Percentiles rank a stretch among this genome's conserved stretches.
These are phyloP conservation scores for Nyctibius bracteatus DNA, from an alignment of 2,113 vertebrate species.

Conservation along the genomic window DNA sequence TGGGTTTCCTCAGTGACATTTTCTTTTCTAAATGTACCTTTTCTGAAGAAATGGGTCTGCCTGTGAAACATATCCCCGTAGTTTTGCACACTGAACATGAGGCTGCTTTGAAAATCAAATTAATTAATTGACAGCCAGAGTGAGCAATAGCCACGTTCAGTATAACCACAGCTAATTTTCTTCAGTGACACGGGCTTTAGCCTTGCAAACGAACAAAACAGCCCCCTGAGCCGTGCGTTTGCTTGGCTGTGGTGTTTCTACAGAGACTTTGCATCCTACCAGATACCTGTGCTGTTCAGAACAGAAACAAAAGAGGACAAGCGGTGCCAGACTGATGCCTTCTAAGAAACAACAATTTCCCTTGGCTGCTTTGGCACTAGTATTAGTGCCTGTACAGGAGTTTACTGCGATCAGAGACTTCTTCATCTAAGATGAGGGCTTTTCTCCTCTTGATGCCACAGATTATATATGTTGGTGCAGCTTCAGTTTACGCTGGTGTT, in stretches of 20 bases:
- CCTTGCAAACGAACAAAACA: neutral
- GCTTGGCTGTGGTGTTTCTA: neutral
- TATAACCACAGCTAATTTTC: neutral
- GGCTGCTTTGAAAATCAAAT: neutral
- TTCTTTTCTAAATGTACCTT: neutral
- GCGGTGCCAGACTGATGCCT: fast-evolving
- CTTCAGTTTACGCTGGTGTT: neutral
- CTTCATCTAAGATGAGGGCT: neutral
- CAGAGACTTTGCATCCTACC: neutral
- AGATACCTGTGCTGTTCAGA: neutral
- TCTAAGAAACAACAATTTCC: neutral
- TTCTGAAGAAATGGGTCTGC: neutral
- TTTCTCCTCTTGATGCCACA: fast-evolving
- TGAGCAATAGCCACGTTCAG: neutral
- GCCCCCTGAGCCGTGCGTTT: neutral
- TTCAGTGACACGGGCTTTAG: neutral
- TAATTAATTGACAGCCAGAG: neutral
- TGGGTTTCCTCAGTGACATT: neutral
- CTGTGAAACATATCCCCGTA: neutral
- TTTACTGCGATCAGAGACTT: neutral
- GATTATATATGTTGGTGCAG: neutral
- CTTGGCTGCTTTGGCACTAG: neutral
- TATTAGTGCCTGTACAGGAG: neutral
- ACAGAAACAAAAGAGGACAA: neutral
- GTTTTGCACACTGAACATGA: neutral